Evolutionary conservation across 2,113 vertebrate species (phyloP).

Genomic region (Xyrauchen texanus): DNA sequence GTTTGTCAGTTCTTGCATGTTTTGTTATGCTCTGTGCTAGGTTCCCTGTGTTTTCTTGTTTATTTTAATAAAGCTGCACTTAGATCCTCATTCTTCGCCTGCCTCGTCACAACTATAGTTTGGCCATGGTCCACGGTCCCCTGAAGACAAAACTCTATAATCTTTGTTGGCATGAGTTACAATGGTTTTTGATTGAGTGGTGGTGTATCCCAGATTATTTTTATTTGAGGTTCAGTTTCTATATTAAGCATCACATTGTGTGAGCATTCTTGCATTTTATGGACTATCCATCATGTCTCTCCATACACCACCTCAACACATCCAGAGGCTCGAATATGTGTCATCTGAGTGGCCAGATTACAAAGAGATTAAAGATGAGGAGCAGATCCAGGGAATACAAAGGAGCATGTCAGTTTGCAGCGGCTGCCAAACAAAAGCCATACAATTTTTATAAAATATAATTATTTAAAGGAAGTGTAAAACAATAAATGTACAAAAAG

Average conservation of each 20-base stretch:
- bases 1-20: no score
- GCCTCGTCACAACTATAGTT: constrained; percentile 35
- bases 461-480: no score
- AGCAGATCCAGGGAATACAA: constrained; percentile 90
- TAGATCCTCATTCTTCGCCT: constrained; percentile 50
- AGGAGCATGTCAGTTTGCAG: constrained; percentile 92
- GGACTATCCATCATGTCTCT: background rate
- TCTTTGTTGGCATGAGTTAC: constrained; percentile 1
- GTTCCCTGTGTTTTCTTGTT: no score
- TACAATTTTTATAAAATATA: no score
- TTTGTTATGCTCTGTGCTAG: no score
- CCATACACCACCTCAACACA: constrained; percentile 76
- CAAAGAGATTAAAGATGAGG: constrained; percentile 93
- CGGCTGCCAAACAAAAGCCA: no score
- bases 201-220: background rate
- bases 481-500: no score
- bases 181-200: background rate
- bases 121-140: constrained; percentile 6
- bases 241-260: background rate
- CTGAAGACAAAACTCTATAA: background rate
- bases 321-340: constrained; percentile 94
- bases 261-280: background rate
- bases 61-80: constrained; percentile 28
- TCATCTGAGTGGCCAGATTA: constrained; percentile 90
- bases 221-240: background rate